Conservation (phyloP, 2,797 vertebrate genomes). For the Gobionotothen gibberifrons region DNA sequence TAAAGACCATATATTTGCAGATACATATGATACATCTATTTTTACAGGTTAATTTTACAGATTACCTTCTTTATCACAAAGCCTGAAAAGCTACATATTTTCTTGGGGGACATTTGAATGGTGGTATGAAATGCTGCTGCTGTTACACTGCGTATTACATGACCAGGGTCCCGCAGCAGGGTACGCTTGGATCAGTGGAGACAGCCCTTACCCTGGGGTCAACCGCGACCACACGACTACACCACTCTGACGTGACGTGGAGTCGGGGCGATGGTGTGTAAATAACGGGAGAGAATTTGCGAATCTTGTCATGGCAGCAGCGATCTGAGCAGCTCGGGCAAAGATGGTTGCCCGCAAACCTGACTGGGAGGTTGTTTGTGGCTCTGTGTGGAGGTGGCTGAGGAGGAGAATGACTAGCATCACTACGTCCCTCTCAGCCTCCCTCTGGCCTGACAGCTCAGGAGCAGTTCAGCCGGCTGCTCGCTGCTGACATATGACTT, state of each 20-base stretch:
- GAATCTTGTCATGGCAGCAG: conserved; percentile 88
- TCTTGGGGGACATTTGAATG: conserved; percentile 80
- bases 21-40: not conserved
- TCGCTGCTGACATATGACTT: conserved; percentile 82
- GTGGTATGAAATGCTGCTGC: conserved; percentile 77
- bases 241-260: conserved; percentile 87
- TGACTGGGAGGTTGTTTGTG: conserved; percentile 84
- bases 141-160: conserved; percentile 70
- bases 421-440: conserved; percentile 65
- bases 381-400: conserved; percentile 79
- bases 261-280: conserved; percentile 95
- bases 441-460: conserved; percentile 82
- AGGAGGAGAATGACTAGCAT: conserved; percentile 59
- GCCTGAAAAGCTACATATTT: conserved; percentile 24
- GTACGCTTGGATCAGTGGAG: conserved; percentile 91
- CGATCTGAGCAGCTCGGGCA: conserved; percentile 88
- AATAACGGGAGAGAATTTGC: conserved; percentile 93
- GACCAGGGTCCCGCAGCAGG: conserved; percentile 83
- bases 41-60: conserved; percentile 1
- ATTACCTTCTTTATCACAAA: conserved; percentile 1
- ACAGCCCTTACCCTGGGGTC: conserved; percentile 90
- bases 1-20: conserved; percentile 21
- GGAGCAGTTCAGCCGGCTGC: conserved; percentile 84
- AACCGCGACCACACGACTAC: conserved; percentile 84
- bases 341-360: conserved; percentile 93